A percentile compares a stretch with the other conserved stretches of the same genome.
phyloP scores from a whole-genome alignment of 2,113 vertebrate genomes.

The Pituophis catenifer region DNA sequence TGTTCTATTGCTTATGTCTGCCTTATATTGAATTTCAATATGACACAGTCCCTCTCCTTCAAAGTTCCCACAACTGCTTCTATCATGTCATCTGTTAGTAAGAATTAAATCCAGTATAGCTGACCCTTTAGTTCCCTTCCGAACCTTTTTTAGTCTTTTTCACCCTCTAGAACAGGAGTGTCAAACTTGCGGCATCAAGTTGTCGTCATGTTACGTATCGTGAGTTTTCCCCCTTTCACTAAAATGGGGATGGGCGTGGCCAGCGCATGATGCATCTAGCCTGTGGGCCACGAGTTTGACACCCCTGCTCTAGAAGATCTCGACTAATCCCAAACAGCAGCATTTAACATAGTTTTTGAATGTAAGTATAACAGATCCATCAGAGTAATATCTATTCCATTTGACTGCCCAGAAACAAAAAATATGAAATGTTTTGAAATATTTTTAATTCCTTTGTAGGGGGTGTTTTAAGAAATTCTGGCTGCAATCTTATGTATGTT shows the following conservation, averaged over 20 bases:
- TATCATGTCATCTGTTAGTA: not conserved
- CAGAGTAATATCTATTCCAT: conserved; percentile 69
- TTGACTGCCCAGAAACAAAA: conserved; percentile 64
- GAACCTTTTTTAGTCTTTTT: not conserved
- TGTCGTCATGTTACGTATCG: no score
- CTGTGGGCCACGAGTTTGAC: no score
- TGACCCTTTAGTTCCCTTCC: not conserved
- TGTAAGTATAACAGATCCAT: conserved; percentile 75
- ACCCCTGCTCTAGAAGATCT: conserved; percentile 47
- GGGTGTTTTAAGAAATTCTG: not conserved
- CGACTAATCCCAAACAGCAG: conserved; percentile 57
- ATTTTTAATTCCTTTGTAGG: not conserved
- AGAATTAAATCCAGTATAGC: not conserved
- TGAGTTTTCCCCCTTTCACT: no score
- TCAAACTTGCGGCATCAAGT: no score
- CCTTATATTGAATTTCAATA: not conserved
- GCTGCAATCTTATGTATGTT: not conserved
- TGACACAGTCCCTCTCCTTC: not conserved
- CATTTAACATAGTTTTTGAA: conserved; percentile 79
- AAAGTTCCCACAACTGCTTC: not conserved
- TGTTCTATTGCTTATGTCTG: not conserved
- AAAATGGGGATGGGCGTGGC: no score
- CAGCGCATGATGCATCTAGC: no score
- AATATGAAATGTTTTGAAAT: not conserved
- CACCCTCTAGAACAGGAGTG: not conserved